phyloP scores from a whole-genome alignment of 1,140 invertebrate genomes.

The Copidosoma floridanum region DNA sequence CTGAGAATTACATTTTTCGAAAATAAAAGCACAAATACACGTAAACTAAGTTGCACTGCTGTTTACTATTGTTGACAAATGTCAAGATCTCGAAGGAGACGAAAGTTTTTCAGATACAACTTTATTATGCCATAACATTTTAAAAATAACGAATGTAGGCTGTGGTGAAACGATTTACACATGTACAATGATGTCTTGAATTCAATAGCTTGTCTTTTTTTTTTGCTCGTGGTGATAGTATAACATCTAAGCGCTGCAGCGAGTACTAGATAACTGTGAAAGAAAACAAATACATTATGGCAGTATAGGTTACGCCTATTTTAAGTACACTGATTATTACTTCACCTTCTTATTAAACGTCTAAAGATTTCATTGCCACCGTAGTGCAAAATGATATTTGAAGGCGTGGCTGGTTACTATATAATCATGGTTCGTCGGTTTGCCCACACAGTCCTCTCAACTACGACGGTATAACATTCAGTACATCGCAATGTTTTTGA shows the following conservation, averaged over 20 bases:
- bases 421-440: background rate
- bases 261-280: background rate
- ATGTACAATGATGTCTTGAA: background rate
- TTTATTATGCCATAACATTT: too few species aligned
- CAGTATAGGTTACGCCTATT: background rate
- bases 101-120: too few species aligned
- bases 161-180: background rate
- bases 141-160: background rate
- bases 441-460: background rate
- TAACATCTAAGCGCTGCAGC: too few species aligned
- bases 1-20: too few species aligned
- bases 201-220: background rate
- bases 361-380: background rate
- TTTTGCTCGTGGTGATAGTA: background rate
- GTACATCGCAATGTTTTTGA: background rate
- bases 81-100: too few species aligned
- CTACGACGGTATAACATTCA: background rate
- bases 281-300: background rate
- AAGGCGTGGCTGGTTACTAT: constrained; percentile 3
- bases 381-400: background rate
- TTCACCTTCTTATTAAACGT: background rate
- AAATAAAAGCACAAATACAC: too few species aligned
- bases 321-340: background rate
- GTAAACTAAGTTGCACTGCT: too few species aligned
- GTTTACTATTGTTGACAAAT: too few species aligned